Conservation (phyloP, 2,113 vertebrate species). For the Baryphthengus martii region DNA sequence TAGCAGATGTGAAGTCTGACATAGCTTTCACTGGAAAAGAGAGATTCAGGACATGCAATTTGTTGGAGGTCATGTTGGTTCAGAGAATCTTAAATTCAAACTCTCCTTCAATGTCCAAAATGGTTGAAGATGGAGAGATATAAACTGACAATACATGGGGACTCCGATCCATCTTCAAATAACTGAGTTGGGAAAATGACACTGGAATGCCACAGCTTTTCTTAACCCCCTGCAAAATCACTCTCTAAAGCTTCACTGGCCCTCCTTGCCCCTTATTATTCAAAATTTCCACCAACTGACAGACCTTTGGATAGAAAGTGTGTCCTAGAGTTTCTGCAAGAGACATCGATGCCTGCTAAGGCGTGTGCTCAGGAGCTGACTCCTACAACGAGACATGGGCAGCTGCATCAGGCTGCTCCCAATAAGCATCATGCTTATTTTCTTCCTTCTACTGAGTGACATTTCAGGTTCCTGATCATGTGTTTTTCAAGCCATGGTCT, state of each 20-base stretch:
- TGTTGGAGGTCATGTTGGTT: background rate
- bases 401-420: background rate
- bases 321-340: background rate
- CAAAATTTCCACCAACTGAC: background rate
- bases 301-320: background rate
- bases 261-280: background rate
- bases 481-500: background rate
- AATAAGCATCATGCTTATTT: fast-evolving
- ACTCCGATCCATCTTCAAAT: background rate
- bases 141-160: background rate
- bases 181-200: background rate
- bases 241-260: background rate
- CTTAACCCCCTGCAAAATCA: background rate
- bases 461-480: background rate
- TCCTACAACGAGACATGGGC: background rate
- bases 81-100: background rate
- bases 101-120: background rate
- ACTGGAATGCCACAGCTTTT: background rate
- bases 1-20: background rate
- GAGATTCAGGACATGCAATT: background rate
- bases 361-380: background rate
- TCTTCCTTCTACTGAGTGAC: background rate
- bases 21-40: background rate
- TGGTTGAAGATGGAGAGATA: fast-evolving
- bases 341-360: background rate